These are phyloP conservation scores for Echiichthys vipera DNA, from an alignment of 2,797 vertebrate genomes.

Conservation along the genomic window DNA sequence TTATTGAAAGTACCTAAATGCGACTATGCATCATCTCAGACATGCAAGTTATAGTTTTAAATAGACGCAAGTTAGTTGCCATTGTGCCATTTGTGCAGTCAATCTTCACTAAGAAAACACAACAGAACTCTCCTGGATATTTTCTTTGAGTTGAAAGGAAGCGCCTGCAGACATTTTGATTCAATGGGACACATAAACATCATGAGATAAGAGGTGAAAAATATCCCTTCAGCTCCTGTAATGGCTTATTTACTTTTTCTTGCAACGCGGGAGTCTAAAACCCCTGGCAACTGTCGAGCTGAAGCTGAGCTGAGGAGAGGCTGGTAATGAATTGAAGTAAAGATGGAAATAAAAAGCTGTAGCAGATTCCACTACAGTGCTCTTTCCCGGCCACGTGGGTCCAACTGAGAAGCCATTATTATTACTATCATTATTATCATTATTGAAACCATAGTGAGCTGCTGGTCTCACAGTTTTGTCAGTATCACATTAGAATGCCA, in stretches of 20 bases:
- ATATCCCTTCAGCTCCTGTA: slow-evolving; percentile 22
- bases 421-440: slow-evolving; percentile 59
- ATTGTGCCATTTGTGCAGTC: neutral
- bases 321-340: slow-evolving; percentile 31
- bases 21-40: neutral
- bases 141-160: slow-evolving; percentile 1
- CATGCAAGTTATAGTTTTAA: neutral
- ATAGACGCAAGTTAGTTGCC: neutral
- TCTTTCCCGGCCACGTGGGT: slow-evolving; percentile 37
- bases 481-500: slow-evolving; percentile 70
- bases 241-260: slow-evolving; percentile 23
- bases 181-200: slow-evolving; percentile 3
- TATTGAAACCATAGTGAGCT: slow-evolving; percentile 56
- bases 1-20: neutral
- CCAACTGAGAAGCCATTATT: slow-evolving; percentile 59
- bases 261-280: slow-evolving; percentile 7
- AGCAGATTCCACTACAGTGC: slow-evolving; percentile 27
- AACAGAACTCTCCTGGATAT: neutral
- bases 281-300: slow-evolving; percentile 2
- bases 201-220: slow-evolving; percentile 27
- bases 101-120: neutral
- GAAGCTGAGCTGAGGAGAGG: slow-evolving; percentile 13
- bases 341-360: slow-evolving; percentile 40
- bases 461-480: slow-evolving; percentile 53
- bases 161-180: slow-evolving; percentile 1